Percentiles rank a stretch among this genome's conserved stretches.
Evolutionary conservation across 92 coral and sea anemone genomes (phyloP).

Genomic region (Phenganax marumi): DNA sequence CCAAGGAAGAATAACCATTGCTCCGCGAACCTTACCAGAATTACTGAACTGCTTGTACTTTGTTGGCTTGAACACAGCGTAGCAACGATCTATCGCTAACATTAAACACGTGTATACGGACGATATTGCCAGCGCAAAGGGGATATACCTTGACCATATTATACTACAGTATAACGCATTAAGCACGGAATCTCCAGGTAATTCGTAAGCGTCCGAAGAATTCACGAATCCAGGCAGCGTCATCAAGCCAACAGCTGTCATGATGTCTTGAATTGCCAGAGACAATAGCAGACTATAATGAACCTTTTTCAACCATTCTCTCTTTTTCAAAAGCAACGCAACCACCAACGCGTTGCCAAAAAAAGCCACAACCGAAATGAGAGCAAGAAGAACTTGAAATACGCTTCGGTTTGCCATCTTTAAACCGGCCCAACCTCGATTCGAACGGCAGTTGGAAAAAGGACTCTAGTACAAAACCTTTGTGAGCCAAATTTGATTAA

Average conservation of each 20-base stretch:
- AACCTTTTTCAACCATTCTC: conserved; percentile 15
- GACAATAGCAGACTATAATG: conserved; percentile 2
- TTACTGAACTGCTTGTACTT: conserved; percentile 42
- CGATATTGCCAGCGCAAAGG: conserved; percentile 63
- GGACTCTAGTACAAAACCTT: too few species aligned
- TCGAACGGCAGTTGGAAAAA: too few species aligned
- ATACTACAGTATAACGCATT: not conserved
- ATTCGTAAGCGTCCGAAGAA: not conserved
- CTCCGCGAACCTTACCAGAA: conserved; percentile 42
- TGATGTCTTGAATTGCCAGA: conserved; percentile 3
- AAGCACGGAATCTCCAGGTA: not conserved
- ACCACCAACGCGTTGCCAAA: not conserved
- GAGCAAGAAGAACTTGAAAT: not conserved
- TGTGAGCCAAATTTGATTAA: too few species aligned
- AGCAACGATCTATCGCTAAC: conserved; percentile 70
- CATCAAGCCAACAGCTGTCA: not conserved
- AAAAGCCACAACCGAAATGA: not conserved
- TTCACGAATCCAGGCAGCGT: not conserved
- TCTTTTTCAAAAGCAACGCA: not conserved
- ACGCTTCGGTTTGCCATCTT: not conserved
- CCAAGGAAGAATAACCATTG: conserved; percentile 48
- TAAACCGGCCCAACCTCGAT: not conserved
- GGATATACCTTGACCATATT: conserved; percentile 4
- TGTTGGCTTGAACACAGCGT: conserved; percentile 62
- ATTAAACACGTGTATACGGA: conserved; percentile 68